These are phyloP conservation scores for Crotalus tigris DNA, from an alignment of 2,113 vertebrate species.

Conservation along the genomic window DNA sequence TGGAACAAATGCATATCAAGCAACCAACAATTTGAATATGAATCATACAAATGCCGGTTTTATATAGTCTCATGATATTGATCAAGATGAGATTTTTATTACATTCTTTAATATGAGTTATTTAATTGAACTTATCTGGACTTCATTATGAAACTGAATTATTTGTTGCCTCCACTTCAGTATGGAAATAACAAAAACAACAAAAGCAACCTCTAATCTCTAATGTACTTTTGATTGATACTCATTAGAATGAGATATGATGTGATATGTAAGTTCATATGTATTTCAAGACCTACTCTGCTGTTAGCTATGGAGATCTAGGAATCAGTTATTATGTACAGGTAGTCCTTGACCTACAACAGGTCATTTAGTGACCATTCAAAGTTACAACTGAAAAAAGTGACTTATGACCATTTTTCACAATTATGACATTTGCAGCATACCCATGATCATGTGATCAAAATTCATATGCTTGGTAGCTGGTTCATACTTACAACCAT, in stretches of 20 bases:
- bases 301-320: not conserved
- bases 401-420: not conserved
- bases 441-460: not conserved
- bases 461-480: not conserved
- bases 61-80: not conserved
- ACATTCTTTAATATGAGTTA: not conserved
- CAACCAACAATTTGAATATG: not conserved
- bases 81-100: not conserved
- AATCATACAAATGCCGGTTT: not conserved
- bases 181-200: not conserved
- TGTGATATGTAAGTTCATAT: not conserved
- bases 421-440: not conserved
- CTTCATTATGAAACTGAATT: not conserved
- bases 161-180: not conserved
- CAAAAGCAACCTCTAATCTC: not conserved
- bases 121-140: not conserved
- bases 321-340: not conserved
- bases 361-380: not conserved
- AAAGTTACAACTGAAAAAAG: not conserved
- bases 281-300: not conserved
- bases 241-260: not conserved
- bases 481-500: not conserved
- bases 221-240: not conserved
- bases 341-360: not conserved
- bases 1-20: not conserved